Percentiles rank a stretch among this genome's conserved stretches.
Evolutionary conservation across 2,113 vertebrate species (phyloP).

Genomic region (Pontoporia blainvillei): DNA sequence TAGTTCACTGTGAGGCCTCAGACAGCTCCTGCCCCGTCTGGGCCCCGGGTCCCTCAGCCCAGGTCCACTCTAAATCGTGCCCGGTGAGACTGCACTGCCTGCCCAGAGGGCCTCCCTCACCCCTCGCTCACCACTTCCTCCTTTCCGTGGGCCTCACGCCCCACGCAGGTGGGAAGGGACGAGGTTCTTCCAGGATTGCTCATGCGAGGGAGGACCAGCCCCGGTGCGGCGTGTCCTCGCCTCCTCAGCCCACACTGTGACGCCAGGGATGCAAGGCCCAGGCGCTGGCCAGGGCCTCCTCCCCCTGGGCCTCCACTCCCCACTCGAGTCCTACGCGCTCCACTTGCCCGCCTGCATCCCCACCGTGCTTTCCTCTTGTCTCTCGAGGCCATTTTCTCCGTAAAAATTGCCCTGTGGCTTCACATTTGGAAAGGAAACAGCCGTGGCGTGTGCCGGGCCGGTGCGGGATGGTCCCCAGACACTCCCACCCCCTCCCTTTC

Average conservation of each 20-base stretch:
- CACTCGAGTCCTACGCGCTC: rapidly evolving
- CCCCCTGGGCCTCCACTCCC: background rate
- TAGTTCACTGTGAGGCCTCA: rapidly evolving
- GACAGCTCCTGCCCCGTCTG: rapidly evolving
- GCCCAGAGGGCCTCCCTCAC: background rate
- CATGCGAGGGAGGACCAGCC: rapidly evolving
- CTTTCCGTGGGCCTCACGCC: background rate
- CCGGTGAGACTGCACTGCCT: background rate
- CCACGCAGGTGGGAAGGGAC: background rate
- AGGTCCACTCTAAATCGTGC: rapidly evolving
- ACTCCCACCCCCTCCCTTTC: too few relatives aligned
- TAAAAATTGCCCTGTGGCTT: rapidly evolving
- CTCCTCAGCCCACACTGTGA: background rate
- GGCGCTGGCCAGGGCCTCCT: background rate
- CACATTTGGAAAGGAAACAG: rapidly evolving
- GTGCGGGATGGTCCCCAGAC: rapidly evolving
- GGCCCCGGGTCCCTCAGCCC: background rate
- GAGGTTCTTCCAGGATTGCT: background rate
- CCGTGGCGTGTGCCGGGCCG: rapidly evolving
- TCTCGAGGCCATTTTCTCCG: rapidly evolving
- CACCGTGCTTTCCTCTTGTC: rapidly evolving
- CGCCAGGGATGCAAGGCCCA: background rate
- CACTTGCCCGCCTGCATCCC: rapidly evolving
- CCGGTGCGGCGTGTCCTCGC: rapidly evolving
- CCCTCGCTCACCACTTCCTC: background rate